phyloP scores from a whole-genome alignment of 2,113 vertebrate species.

The Tragelaphus strepsiceros region DNA sequence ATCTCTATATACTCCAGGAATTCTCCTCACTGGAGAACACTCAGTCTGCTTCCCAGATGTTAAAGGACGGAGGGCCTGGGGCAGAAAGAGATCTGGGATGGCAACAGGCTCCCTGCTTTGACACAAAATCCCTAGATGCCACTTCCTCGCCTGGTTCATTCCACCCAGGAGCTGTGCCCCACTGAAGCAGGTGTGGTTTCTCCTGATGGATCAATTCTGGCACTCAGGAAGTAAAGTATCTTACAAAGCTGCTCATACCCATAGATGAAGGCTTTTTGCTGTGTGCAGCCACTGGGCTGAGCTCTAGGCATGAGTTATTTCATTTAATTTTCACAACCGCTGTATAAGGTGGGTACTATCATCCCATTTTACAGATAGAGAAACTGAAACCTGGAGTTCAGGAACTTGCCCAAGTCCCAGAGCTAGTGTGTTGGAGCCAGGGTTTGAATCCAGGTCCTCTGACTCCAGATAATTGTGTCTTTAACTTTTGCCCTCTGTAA shows the following conservation, averaged over 20 bases:
- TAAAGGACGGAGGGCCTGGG: too few relatives aligned
- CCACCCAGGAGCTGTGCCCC: neutral
- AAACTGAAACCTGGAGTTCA: neutral
- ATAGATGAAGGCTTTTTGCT: neutral
- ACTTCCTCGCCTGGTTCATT: neutral
- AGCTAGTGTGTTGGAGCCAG: neutral
- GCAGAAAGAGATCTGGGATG: neutral
- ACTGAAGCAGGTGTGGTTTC: neutral
- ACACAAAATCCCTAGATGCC: neutral
- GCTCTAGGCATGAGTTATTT: accelerated
- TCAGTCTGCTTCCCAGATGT: neutral
- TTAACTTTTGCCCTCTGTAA: neutral
- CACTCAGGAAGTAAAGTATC: neutral
- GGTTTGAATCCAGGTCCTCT: neutral
- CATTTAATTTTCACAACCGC: neutral
- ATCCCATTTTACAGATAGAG: neutral
- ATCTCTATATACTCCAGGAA: neutral
- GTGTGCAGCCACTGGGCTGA: neutral
- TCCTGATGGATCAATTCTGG: neutral
- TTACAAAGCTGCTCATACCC: neutral
- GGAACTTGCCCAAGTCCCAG: neutral
- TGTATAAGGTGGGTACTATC: neutral
- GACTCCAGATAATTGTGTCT: neutral
- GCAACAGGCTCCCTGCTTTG: neutral
- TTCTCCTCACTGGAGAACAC: neutral